These are phyloP conservation scores for Neocrepidodera transversa DNA, from an alignment of 2,888 invertebrate species.

Conservation along the genomic window DNA sequence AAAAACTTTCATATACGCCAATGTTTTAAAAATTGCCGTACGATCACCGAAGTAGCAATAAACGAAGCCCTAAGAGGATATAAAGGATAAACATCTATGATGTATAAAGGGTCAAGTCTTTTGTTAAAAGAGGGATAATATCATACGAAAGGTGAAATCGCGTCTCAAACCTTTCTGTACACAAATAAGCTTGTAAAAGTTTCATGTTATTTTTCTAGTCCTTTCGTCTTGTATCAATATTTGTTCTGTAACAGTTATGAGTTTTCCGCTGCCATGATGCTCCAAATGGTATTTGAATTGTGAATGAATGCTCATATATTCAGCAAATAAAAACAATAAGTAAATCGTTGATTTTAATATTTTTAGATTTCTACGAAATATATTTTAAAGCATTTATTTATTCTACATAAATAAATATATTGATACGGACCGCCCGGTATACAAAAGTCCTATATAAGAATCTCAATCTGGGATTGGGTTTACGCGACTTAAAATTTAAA, in stretches of 20 bases:
- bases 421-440: too few species aligned
- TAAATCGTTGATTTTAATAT: too few species aligned
- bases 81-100: constrained; percentile 26
- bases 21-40: constrained; percentile 6
- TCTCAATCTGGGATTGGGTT: too few species aligned
- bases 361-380: too few species aligned
- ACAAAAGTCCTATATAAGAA: too few species aligned
- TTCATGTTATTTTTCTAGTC: constrained; percentile 29
- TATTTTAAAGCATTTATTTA: too few species aligned
- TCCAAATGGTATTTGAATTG: not conserved
- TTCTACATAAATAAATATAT: too few species aligned
- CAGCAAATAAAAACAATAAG: too few species aligned
- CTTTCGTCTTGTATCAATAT: constrained; percentile 21
- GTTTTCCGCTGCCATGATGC: not conserved
- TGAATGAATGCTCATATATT: not conserved
- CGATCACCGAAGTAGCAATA: constrained; percentile 41
- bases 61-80: constrained; percentile 18
- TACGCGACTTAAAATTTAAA: too few species aligned
- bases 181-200: constrained; percentile 27
- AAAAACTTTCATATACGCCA: too few species aligned
- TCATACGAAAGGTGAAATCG: constrained; percentile 33
- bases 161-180: constrained; percentile 31
- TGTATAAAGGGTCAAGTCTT: constrained; percentile 35
- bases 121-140: constrained; percentile 29
- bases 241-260: constrained; percentile 23